Base-by-base conservation (phyloP, 2,113 vertebrate genomes). In the Myodes glareolus region DNA sequence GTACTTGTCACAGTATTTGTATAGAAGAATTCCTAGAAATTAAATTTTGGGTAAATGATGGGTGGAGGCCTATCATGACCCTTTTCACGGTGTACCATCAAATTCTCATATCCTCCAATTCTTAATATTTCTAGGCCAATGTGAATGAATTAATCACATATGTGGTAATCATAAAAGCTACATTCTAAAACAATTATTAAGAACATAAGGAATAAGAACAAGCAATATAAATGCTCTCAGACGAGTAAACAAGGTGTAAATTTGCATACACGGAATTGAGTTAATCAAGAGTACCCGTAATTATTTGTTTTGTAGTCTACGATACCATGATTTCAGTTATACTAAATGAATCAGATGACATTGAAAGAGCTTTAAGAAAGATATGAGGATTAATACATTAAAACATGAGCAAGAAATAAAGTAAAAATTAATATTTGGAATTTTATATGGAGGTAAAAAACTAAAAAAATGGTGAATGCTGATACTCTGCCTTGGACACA, bases 141-240 rank as follows among this genome's bases (percentile, higher is more conserved):
- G 10, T 92, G 77, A 11, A 50, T 73, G 6, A 88, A 23, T 87
- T 85, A 78, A 94, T 65, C 94, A 63, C 13, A 97, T 93, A 84
- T 94, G 55, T 89, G 19, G 39, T 95, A 36, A 78, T 11, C 88
- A 19, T 65, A 89, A 45, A 25, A 92, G 77, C 29, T 42, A 88
- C 9, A 13, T 89, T 94, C 39, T 96, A 47, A 96, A 96, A 86
- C n/a, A 95, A 90, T 63, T 19, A 92, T 86, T 7, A n/a, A 92
- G 45, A 92, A 89, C 91, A 73, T 80, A 16, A 86, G 9, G 31
- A 93, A 36, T 80, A 29, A 95, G 23, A 16, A n/a, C 31, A 94
- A 87, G 27, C 14, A 91, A 88, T 94, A 86, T 77, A 94, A 94
- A 95, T 47, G 70, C 29, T 92, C 39, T 88, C 39, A 94, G 58